Percentiles rank a stretch among this genome's conserved stretches.
These are phyloP conservation scores for Lagopus muta DNA, from an alignment of 2,113 vertebrate genomes.

Conservation along the genomic window DNA sequence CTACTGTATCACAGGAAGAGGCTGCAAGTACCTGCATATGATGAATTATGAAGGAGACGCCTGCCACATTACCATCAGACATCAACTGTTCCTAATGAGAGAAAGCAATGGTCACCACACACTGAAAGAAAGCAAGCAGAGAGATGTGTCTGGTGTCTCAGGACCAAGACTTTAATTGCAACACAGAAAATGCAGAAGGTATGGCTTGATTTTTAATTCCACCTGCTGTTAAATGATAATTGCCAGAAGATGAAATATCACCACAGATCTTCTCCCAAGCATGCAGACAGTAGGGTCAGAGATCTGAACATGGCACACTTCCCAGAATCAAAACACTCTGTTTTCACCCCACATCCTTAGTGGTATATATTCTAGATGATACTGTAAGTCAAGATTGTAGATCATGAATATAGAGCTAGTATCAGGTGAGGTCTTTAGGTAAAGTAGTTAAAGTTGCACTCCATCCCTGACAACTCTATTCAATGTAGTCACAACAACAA, in stretches of 20 bases:
- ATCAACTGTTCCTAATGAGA: not conserved
- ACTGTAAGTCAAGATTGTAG: not conserved
- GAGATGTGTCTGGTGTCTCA: not conserved
- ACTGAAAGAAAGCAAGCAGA: not conserved
- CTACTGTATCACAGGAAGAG: not conserved
- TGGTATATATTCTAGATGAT: not conserved
- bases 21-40: not conserved
- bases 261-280: not conserved
- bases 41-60: not conserved
- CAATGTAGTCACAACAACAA: not conserved
- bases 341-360: not conserved
- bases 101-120: not conserved
- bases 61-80: not conserved
- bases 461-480: not conserved
- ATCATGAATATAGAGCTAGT: not conserved
- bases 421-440: not conserved
- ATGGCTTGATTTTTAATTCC: not conserved
- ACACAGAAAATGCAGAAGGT: not conserved
- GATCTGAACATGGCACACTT: not conserved
- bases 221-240: not conserved
- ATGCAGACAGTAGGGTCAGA: not conserved
- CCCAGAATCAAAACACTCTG: not conserved
- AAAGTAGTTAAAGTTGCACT: not conserved
- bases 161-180: not conserved
- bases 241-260: not conserved